Conservation (phyloP, 2,113 vertebrate species). For the Sorex araneus region DNA sequence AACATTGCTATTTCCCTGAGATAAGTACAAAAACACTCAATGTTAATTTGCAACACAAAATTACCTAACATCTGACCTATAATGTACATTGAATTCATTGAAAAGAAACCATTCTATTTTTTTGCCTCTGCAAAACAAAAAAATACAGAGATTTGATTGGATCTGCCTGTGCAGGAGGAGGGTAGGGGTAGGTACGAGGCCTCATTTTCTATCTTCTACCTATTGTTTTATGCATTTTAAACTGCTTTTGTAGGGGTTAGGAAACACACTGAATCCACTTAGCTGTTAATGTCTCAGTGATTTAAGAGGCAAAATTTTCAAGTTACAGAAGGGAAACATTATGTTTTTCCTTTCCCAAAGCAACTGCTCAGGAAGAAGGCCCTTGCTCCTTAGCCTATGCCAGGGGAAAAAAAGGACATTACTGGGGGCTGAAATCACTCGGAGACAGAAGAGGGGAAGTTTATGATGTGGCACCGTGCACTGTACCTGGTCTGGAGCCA, state of each 20-base stretch:
- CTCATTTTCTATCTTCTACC: constrained; percentile 60
- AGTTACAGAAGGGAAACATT: constrained; percentile 63
- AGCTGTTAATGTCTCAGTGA: constrained; percentile 61
- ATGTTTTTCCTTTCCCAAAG: constrained; percentile 69
- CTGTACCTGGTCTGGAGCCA: constrained; percentile 68
- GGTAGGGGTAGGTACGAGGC: not conserved
- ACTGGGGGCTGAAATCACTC: constrained; percentile 69
- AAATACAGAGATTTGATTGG: constrained; percentile 63
- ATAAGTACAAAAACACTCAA: constrained; percentile 25
- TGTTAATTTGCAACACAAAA: constrained; percentile 75
- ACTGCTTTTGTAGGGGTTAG: not conserved
- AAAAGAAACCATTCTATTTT: constrained; percentile 67
- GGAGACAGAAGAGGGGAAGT: constrained; percentile 65
- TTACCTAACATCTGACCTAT: constrained; percentile 64
- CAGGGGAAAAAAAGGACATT: constrained; percentile 71
- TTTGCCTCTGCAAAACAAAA: constrained; percentile 60
- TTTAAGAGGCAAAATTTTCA: constrained; percentile 69
- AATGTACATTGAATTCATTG: constrained; percentile 58
- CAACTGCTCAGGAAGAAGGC: constrained; percentile 73
- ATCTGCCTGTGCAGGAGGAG: not conserved
- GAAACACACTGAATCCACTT: constrained; percentile 57
- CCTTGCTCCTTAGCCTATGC: constrained; percentile 67
- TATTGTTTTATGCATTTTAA: constrained; percentile 64
- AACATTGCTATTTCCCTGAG: constrained; percentile 46
- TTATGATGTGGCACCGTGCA: constrained; percentile 70